Percentiles rank a stretch among this genome's conserved stretches.
These are phyloP conservation scores for Ardeotis arabs DNA, from an alignment of 2,113 vertebrate genomes.

Conservation along the genomic window DNA sequence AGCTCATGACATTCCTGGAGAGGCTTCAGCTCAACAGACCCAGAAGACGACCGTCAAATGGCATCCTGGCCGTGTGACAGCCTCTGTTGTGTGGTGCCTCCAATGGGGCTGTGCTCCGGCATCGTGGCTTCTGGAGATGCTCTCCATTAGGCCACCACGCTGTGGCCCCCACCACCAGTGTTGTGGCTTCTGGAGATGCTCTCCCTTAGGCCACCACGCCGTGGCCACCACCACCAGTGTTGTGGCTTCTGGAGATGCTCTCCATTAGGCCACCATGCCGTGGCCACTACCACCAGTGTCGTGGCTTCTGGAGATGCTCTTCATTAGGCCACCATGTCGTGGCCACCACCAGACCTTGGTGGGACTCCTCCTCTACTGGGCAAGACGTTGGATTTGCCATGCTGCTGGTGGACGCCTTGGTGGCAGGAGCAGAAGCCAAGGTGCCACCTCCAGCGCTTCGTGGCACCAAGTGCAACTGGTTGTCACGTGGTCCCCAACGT, in stretches of 20 bases:
- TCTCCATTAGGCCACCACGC: not conserved
- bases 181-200: rapidly evolving
- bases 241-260: too few relatives aligned
- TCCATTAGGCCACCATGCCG: too few relatives aligned
- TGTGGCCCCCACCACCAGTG: not conserved
- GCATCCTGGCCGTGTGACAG: rapidly evolving
- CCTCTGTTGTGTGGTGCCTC: not conserved
- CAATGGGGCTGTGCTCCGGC: not conserved
- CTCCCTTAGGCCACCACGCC: too few relatives aligned
- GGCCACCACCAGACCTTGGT: not conserved
- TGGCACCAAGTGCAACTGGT: not conserved
- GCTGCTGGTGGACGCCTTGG: not conserved
- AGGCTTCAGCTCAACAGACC: not conserved
- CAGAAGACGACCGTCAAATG: not conserved
- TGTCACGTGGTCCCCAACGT: not conserved
- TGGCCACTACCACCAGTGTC: too few relatives aligned
- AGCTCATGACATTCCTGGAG: not conserved
- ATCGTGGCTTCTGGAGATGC: rapidly evolving
- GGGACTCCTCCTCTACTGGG: not conserved
- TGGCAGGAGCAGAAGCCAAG: not conserved
- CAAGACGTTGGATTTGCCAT: not conserved
- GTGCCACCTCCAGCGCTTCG: not conserved
- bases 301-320: too few relatives aligned
- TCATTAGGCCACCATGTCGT: too few relatives aligned
- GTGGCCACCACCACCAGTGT: too few relatives aligned